phyloP scores from a whole-genome alignment of 1,140 invertebrate species.

The Drosophila malerkotliana region DNA sequence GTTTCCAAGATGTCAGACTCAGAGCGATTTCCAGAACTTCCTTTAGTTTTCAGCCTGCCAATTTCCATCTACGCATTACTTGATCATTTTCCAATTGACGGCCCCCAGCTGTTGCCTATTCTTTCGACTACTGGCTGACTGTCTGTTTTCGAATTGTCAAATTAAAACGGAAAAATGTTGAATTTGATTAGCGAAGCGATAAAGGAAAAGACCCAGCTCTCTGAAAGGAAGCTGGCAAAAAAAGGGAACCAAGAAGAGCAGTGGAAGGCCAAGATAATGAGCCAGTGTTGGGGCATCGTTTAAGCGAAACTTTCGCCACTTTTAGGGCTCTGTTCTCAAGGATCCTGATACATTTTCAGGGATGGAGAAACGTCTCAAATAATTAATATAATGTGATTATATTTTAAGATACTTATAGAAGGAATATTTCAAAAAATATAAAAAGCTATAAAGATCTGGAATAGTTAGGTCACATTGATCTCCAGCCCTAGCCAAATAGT shows the following conservation, averaged over 20 bases:
- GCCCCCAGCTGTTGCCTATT: slow-evolving; percentile 65
- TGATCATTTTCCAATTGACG: slow-evolving; percentile 80
- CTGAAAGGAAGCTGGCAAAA: background rate
- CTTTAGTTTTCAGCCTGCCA: slow-evolving; percentile 35
- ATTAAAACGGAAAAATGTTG: slow-evolving; percentile 82
- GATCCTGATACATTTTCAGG: slow-evolving; percentile 14
- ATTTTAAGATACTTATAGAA: background rate
- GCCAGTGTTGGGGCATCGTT: slow-evolving; percentile 62
- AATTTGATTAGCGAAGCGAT: slow-evolving; percentile 81
- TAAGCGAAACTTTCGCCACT: slow-evolving; percentile 59
- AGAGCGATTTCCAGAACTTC: background rate
- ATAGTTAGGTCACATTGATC: background rate
- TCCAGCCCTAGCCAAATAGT: slow-evolving; percentile 54
- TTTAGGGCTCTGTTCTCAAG: slow-evolving; percentile 13
- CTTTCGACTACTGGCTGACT: slow-evolving; percentile 3
- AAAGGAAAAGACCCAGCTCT: slow-evolving; percentile 64
- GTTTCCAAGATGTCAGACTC: slow-evolving; percentile 17
- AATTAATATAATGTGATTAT: too few species aligned
- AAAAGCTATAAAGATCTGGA: background rate
- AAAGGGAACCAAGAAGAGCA: slow-evolving; percentile 19
- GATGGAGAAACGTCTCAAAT: background rate
- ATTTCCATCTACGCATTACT: slow-evolving; percentile 64
- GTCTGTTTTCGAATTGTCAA: slow-evolving; percentile 77
- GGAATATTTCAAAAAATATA: background rate
- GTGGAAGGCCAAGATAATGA: slow-evolving; percentile 67